Percentiles rank a stretch among this genome's conserved stretches.
phyloP scores from a whole-genome alignment of 1,140 invertebrate genomes.

The Bemisia tabaci region DNA sequence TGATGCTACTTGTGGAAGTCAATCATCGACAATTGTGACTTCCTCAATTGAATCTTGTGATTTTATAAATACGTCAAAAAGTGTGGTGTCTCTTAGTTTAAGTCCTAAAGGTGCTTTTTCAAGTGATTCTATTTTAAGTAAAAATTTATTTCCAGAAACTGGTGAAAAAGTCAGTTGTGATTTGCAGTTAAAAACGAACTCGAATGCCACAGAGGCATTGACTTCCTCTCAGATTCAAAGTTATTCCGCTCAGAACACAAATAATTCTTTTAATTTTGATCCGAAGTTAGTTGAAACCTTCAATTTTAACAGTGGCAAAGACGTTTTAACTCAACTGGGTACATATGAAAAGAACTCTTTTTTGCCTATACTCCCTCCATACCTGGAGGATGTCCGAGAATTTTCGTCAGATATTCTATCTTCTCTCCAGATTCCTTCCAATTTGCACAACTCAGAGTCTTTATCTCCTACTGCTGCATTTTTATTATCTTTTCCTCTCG shows the following conservation, averaged over 20 bases:
- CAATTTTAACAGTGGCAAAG: not conserved
- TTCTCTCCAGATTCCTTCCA: conserved; percentile 43
- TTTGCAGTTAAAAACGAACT: not conserved
- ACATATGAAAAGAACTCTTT: not conserved
- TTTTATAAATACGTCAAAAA: not conserved
- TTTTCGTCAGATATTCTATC: conserved; percentile 59
- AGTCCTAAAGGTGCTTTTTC: not conserved
- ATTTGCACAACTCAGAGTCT: conserved; percentile 45
- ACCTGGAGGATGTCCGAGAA: conserved; percentile 36
- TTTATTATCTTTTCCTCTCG: conserved; percentile 56
- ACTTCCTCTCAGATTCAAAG: not conserved
- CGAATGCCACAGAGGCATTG: not conserved
- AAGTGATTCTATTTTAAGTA: not conserved
- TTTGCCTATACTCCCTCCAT: not conserved
- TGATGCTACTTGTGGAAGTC: not conserved
- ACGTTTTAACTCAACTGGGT: not conserved
- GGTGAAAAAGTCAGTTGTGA: not conserved
- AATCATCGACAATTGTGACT: not conserved
- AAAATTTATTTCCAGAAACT: not conserved
- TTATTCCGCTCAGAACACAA: not conserved
- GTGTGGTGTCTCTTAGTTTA: not conserved
- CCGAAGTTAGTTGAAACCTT: not conserved
- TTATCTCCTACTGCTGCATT: conserved; percentile 65
- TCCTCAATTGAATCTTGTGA: not conserved
- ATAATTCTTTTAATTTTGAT: not conserved